Conservation (phyloP, 2,888 invertebrate genomes). For the Lucinisca nassula region DNA sequence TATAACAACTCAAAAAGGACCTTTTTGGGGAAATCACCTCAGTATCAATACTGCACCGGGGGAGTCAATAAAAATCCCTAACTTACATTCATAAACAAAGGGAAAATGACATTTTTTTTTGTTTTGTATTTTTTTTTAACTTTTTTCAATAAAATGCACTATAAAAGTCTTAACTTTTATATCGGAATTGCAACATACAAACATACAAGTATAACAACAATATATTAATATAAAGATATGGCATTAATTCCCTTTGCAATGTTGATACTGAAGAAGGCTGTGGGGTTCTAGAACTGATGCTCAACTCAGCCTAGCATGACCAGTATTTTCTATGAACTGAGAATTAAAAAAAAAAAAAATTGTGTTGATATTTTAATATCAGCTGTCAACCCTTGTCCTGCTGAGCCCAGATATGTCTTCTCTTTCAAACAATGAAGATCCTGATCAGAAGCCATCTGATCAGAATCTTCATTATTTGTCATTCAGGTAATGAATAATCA, state of each 20-base stretch:
- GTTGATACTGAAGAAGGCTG: neutral
- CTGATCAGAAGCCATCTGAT: no score
- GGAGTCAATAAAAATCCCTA: conserved; percentile 7
- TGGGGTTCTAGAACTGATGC: no score
- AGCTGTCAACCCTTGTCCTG: no score
- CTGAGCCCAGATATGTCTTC: no score
- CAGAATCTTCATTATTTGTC: no score
- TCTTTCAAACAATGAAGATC: no score
- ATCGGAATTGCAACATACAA: conserved; percentile 30
- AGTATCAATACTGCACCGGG: neutral
- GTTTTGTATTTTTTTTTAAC: neutral
- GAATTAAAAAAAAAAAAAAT: no score
- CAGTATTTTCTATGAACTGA: no score
- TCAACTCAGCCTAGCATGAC: no score
- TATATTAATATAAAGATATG: conserved; percentile 54
- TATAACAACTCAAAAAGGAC: neutral
- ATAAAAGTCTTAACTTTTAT: neutral
- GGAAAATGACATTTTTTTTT: neutral
- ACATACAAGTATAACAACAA: conserved; percentile 32
- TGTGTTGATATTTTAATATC: no score
- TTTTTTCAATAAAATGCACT: neutral
- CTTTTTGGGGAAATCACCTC: neutral
- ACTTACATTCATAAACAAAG: conserved; percentile 1
- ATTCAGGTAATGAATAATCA: no score
- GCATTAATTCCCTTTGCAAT: conserved; percentile 41